Base-by-base conservation (phyloP, 2,888 invertebrate genomes). In the Stratiomys singularior region DNA sequence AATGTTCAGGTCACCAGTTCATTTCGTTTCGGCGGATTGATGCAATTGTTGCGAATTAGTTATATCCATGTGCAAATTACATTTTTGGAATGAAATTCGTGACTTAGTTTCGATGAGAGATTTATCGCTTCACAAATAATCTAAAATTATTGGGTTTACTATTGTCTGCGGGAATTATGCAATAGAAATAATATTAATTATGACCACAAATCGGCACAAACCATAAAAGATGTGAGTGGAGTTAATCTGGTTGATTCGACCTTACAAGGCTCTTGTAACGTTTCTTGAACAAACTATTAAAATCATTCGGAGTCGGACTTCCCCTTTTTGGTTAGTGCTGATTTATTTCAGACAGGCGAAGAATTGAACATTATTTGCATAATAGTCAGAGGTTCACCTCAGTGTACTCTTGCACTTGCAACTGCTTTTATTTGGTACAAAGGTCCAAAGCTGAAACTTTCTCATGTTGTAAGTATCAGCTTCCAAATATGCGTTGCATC, bases 31-130 rank as follows among this genome's bases (percentile, higher is more conserved):
- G 9, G 52, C 4, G 2, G 18, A 9, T 52, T 52, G 52, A 52
- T 37, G 52, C 52, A 18, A 13, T 52, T 52, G 52, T 52, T 52
- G 52, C 52, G n/a, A 52, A 52, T 52, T 52, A 52, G 18, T n/a
- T 52, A 13, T 18, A 9, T 52, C 52, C n/a, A 52, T 52, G 52
- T 52, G 18, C 52, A 52, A 52, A 18, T 52, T 52, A 18, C 15
- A 18, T 15, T 52, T 52, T 13, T 52, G 18, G 52, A 18, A 13
- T 52, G 18, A 9, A 18, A 4, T 52, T 52, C 52, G 52, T 13
- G 52, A 52, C n/a, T 13, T 52, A 52, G 4, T 4, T 52, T 13
- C 18, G 52, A 13, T 52, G 4, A 52, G 52, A 5, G 18, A 52
- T 52, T 18, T 52, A 52, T 52, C 52, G 52, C 52, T 18, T 52